These are phyloP conservation scores for Nyctereutes procyonoides DNA, from an alignment of 2,113 vertebrate species.

Conservation along the genomic window DNA sequence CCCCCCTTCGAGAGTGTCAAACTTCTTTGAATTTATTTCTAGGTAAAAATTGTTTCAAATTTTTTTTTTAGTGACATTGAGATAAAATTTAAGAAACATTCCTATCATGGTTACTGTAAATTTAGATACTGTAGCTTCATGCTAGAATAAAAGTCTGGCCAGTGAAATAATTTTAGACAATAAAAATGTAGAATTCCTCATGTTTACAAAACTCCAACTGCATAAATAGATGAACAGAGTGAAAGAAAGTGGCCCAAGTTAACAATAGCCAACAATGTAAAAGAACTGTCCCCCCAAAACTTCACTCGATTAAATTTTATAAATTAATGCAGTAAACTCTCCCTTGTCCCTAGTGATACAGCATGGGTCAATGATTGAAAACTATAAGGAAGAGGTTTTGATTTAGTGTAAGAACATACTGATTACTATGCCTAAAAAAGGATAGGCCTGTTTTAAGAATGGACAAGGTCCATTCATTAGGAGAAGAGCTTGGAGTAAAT, in stretches of 20 bases:
- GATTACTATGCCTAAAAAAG: neutral
- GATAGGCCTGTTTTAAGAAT: neutral
- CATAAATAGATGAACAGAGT: neutral
- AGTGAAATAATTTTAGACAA: neutral
- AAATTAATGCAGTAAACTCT: neutral
- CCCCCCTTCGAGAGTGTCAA: constrained; percentile 67
- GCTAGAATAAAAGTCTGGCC: neutral
- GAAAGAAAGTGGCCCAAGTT: neutral
- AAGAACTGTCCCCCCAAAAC: neutral
- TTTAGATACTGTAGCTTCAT: neutral
- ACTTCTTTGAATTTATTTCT: constrained; percentile 64
- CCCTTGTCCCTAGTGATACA: neutral
- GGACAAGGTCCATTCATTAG: neutral
- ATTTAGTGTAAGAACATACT: neutral
- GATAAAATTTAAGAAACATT: constrained; percentile 31
- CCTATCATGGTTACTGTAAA: neutral
- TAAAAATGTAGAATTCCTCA: neutral
- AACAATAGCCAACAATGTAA: neutral
- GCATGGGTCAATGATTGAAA: neutral
- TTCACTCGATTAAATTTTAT: neutral
- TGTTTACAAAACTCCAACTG: neutral
- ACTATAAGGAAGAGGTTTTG: neutral
- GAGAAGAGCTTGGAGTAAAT: neutral
- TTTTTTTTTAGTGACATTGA: constrained; percentile 6
- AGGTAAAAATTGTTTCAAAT: constrained; percentile 53